phyloP scores from a whole-genome alignment of 2,888 invertebrate genomes.

The Pteria penguin region DNA sequence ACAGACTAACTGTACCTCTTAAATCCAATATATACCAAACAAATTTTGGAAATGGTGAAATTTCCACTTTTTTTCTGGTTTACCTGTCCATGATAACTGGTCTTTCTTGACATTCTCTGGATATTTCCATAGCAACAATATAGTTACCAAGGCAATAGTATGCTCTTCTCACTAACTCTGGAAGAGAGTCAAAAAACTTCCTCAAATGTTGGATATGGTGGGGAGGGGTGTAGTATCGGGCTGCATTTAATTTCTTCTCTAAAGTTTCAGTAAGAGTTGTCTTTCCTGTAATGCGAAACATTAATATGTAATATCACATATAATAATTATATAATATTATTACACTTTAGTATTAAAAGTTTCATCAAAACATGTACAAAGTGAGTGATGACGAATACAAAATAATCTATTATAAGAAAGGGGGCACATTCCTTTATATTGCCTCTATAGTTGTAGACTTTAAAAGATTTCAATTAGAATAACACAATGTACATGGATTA shows the following conservation, averaged over 20 bases:
- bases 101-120: conserved; percentile 53
- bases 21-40: too few species aligned
- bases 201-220: conserved; percentile 51
- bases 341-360: too few species aligned
- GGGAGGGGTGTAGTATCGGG: conserved; percentile 59
- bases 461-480: not conserved
- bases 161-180: conserved; percentile 63
- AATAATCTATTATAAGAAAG: too few species aligned
- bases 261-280: conserved; percentile 62
- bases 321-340: too few species aligned
- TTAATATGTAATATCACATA: too few species aligned
- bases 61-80: too few species aligned
- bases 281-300: conserved; percentile 57
- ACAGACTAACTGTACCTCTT: too few species aligned
- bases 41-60: too few species aligned
- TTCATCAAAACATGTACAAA: too few species aligned
- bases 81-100: conserved; percentile 71
- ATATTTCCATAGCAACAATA: conserved; percentile 60
- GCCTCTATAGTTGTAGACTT: not conserved
- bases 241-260: conserved; percentile 53
- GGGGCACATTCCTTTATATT: too few species aligned
- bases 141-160: conserved; percentile 68
- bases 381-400: too few species aligned
- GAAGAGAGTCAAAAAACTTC: conserved; percentile 56
- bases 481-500: not conserved